A percentile compares a stretch with the other conserved stretches of the same genome.
Conservation (phyloP, 2,888 invertebrate genomes). For the Caenorhabditis doughertyi region DNA sequence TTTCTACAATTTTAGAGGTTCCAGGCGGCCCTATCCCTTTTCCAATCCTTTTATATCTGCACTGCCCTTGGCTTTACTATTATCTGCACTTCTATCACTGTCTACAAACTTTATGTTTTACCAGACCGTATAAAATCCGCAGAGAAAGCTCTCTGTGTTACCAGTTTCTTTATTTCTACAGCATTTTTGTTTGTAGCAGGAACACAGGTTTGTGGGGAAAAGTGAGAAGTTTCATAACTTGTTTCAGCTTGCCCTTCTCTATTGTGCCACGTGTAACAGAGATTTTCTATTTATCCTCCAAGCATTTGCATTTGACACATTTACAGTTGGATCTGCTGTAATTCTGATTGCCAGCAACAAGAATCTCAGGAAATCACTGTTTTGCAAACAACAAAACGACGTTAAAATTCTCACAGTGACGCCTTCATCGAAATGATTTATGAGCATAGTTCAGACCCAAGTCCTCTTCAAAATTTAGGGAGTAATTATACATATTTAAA, state of each 20-base stretch:
- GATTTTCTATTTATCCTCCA: background rate
- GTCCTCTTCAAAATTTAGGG: too few relatives aligned
- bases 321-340: too few relatives aligned
- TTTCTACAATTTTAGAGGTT: too few relatives aligned
- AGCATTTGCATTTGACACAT: too few relatives aligned
- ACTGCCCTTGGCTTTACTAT: slow-evolving; percentile 30
- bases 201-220: slow-evolving; percentile 17
- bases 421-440: too few relatives aligned
- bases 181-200: slow-evolving; percentile 36
- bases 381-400: too few relatives aligned
- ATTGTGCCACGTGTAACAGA: background rate
- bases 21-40: slow-evolving; percentile 41
- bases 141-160: slow-evolving; percentile 39
- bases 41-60: slow-evolving; percentile 27
- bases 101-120: slow-evolving; percentile 23
- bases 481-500: too few relatives aligned
- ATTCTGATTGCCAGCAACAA: too few relatives aligned
- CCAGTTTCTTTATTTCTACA: slow-evolving; percentile 5
- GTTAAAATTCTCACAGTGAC: too few relatives aligned
- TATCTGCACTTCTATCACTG: slow-evolving; percentile 29
- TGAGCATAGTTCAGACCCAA: too few relatives aligned
- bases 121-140: slow-evolving; percentile 39
- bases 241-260: background rate
- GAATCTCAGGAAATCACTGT: too few relatives aligned
- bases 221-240: background rate